These are phyloP conservation scores for Lepeophtheirus salmonis DNA, from an alignment of 1,140 invertebrate species.

Conservation along the genomic window DNA sequence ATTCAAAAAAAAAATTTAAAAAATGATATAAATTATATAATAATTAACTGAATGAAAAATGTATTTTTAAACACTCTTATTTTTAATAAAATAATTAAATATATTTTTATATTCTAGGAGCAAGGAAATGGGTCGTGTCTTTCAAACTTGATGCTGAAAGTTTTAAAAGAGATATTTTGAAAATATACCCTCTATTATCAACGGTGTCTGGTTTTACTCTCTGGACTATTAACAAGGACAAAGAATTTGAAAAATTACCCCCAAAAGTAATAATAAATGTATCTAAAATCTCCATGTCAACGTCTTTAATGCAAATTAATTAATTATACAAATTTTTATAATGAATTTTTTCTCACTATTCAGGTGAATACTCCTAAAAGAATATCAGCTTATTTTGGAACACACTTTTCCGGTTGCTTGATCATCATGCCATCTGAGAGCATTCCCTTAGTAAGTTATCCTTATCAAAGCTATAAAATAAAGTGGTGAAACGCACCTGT, in stretches of 20 bases:
- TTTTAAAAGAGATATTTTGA: background rate
- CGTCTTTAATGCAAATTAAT: background rate
- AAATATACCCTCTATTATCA: background rate
- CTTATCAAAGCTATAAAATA: too few relatives aligned
- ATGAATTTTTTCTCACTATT: background rate
- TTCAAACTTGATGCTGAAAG: background rate
- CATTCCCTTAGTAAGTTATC: background rate
- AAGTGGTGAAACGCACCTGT: too few relatives aligned
- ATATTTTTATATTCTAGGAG: background rate
- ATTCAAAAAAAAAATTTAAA: too few relatives aligned
- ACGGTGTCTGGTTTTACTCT: background rate
- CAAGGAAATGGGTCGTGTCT: background rate
- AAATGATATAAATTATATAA: too few relatives aligned
- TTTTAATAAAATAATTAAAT: too few relatives aligned
- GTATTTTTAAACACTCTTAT: too few relatives aligned
- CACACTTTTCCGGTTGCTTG: background rate
- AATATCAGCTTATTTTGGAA: background rate
- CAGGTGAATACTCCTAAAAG: background rate
- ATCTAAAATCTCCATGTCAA: too few relatives aligned
- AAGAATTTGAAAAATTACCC: background rate
- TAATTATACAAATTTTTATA: background rate
- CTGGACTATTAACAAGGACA: background rate
- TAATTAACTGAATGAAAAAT: too few relatives aligned
- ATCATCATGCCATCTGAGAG: background rate
- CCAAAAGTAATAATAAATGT: background rate